Evolutionary conservation across 2,888 invertebrate species (phyloP), one percentile per base, ranked within the genome.

Genomic region (Sisyra nigra): DNA sequence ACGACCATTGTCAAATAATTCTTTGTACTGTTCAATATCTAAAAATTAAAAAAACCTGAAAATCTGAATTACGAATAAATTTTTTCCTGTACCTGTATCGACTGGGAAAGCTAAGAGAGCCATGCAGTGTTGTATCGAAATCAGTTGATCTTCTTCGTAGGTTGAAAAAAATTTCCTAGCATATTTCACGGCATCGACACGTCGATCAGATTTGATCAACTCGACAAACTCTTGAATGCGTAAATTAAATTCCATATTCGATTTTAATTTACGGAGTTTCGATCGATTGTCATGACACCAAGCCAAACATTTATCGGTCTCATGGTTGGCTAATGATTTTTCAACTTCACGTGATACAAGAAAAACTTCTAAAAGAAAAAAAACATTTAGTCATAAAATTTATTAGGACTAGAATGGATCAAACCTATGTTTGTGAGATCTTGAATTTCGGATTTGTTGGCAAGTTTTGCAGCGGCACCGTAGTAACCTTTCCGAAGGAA

Each of bases 251-350:
- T 98, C 98, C 73, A 98, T 82, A 44, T 80, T 87, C 42, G 94
- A 94, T 62, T 88, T 87, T 49, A 94, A 75, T 66, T 94, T 94
- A 44, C 93, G 71, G 48, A 96, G 71, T 59, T 93, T 94, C 30
- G 92, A 92, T 61, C 89, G 84, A 67, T 96, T 94, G 59, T 96
- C 96, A 55, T 88, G 84, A 65, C 96, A 96, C 96, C 96, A 96
- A 47, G 81, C 73, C 46, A 94, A 74, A 60, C 93, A 93, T 58
- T 89, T 85, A 2, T 73, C 69, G 0, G 93, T 93, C 63, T 93
- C 88, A 44, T 77, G 80, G 46, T 74, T 74, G 2, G 74, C 66
- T 44, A 97, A 63, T 48, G 92, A 89, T 47, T 80, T 79, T 59
- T 94, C 94, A 6, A 96, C 86, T 55, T 84, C 84, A 10, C 82